These are phyloP conservation scores for Abramis brama DNA, from an alignment of 2,113 vertebrate genomes.

Conservation along the genomic window DNA sequence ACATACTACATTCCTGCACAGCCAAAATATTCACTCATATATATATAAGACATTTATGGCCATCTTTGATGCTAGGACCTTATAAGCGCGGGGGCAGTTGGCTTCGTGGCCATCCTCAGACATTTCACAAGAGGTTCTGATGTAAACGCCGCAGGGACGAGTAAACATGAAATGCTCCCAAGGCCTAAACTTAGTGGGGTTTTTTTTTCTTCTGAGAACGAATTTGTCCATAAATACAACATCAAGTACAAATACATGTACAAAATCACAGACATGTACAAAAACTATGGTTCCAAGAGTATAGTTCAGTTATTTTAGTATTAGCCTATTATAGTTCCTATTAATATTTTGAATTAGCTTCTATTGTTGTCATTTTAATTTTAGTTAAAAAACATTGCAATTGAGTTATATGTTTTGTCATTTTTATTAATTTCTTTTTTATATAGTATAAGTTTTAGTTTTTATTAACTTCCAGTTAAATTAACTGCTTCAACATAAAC, in stretches of 20 bases:
- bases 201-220: conserved; percentile 57
- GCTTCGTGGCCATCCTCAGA: conserved; percentile 71
- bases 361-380: background rate
- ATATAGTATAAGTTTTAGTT: no score
- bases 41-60: conserved; percentile 77
- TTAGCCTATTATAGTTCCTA: background rate
- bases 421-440: no score
- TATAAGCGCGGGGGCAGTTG: conserved; percentile 66
- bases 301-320: background rate
- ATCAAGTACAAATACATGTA: background rate
- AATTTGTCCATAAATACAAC: conserved; percentile 66
- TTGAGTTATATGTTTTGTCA: no score
- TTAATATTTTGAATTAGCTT: background rate
- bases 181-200: conserved; percentile 69
- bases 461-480: background rate
- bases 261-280: background rate
- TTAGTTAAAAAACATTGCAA: background rate
- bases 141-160: conserved; percentile 73
- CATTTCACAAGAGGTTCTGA: conserved; percentile 80
- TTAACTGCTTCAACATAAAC: background rate
- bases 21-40: conserved; percentile 78
- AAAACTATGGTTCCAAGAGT: background rate
- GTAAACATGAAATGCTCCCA: conserved; percentile 75
- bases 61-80: conserved; percentile 78
- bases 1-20: conserved; percentile 80